Conservation (phyloP, 2,797 vertebrate genomes). For the Rhincodon typus region DNA sequence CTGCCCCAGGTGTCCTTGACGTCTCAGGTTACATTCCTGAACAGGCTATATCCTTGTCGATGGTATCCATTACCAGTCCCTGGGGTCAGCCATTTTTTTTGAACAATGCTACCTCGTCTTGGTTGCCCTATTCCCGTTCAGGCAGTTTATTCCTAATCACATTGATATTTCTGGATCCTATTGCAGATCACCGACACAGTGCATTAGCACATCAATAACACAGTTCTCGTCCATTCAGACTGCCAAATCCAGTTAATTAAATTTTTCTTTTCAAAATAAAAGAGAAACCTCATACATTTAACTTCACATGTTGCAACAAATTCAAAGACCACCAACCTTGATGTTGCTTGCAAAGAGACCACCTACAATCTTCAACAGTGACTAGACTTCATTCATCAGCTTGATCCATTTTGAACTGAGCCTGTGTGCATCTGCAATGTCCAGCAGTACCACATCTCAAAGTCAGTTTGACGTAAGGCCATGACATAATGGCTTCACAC, state of each 20-base stretch:
- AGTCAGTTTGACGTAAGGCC: background rate
- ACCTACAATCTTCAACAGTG: no score
- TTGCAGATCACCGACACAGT: background rate
- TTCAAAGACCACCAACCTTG: background rate
- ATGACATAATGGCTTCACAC: background rate
- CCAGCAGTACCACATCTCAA: background rate
- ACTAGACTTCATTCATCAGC: background rate
- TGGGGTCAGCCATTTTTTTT: background rate
- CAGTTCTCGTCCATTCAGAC: background rate
- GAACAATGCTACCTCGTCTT: background rate
- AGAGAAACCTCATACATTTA: background rate
- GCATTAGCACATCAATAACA: constrained; percentile 4
- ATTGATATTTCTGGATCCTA: background rate
- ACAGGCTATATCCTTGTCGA: background rate
- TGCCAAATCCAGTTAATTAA: background rate
- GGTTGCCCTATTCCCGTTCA: background rate
- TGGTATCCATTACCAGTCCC: background rate
- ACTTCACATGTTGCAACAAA: background rate
- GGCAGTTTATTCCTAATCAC: background rate
- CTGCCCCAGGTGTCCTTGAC: background rate
- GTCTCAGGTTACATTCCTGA: background rate
- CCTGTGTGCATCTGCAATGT: no score
- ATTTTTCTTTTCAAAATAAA: background rate
- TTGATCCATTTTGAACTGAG: background rate
- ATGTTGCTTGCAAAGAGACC: background rate